Evolutionary conservation across 2,797 vertebrate genomes (phyloP), one percentile per base, ranked within the genome.

Genomic region (Pseudopleuronectes americanus): DNA sequence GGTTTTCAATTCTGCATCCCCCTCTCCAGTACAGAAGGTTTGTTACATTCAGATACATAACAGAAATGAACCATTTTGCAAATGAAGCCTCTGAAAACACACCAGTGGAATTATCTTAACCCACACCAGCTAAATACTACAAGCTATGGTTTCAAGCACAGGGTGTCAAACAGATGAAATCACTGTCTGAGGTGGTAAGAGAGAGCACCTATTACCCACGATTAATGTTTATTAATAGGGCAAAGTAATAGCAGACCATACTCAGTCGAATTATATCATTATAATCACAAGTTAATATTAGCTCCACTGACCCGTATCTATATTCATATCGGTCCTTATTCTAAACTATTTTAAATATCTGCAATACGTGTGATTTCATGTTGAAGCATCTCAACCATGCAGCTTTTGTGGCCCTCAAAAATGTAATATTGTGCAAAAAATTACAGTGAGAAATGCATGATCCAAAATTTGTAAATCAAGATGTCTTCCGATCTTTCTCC

Each of bases 1-100:
- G 90, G 97, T 97, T 93, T 99, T 99, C 88, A 97, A 99, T 83
- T 96, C 96, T 10, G 93, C 95, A 22, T 96, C 96, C 31, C 95
- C 96, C 13, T 96, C 96, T 51, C 97, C 97, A 78, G 95, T 96
- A 36, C 97, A 96, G 77, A 98, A 98, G 96, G 98, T 99, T 93
- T 58, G 74, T 72, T 52, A 36, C 38, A 6, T 65, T 66, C 21
- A n/a, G n/a, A 72, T 16, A 24, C 26, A 53, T 45, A 2, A 36
- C 16, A 59, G 3, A 41, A 10, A 36, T 56, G 1, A 31, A 31
- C 53, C 17, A 47, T 19, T 47, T 6, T 47, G 45, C 7, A 47
- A 6, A 7, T 47, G 16, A 16, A 41, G 38, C 38, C 38, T 41
- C 13, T 41, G 4, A 41, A 16, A 13, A 41, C 38, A 41, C 38